phyloP scores from a whole-genome alignment of 2,888 invertebrate species.

The Lordiphosa fenestrarum region DNA sequence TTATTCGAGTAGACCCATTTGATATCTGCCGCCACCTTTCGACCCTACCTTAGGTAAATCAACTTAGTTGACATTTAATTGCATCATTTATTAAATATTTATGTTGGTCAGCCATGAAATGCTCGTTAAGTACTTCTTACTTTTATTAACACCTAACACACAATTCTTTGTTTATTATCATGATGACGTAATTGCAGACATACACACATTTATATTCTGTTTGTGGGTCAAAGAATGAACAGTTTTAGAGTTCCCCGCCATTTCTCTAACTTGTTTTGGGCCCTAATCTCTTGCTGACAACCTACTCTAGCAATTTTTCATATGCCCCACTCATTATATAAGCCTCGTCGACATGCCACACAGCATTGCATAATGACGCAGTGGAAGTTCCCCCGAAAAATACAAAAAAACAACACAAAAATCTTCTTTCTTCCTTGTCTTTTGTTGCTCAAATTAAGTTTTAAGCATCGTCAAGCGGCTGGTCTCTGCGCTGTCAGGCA shows the following conservation, averaged over 20 bases:
- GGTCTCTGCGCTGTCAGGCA: constrained; percentile 49
- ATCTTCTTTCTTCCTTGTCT: constrained; percentile 14
- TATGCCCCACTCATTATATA: constrained; percentile 41
- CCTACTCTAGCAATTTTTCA: constrained; percentile 26
- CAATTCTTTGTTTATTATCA: not conserved
- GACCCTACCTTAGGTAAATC: too few species aligned
- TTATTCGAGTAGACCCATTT: too few species aligned
- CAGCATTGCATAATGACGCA: constrained; percentile 52
- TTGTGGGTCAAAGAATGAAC: constrained; percentile 34
- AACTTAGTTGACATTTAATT: constrained; percentile 19
- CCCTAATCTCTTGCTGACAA: constrained; percentile 44
- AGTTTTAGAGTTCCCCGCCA: constrained; percentile 10
- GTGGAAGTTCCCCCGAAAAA: not conserved
- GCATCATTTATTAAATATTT: constrained; percentile 40
- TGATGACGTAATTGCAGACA: not conserved
- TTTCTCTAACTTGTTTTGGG: constrained; percentile 11
- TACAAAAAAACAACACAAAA: too few species aligned
- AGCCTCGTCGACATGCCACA: constrained; percentile 29
- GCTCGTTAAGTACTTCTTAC: constrained; percentile 16
- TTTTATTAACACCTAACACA: constrained; percentile 40
- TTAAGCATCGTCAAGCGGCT: constrained; percentile 37
- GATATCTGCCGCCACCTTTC: too few species aligned
- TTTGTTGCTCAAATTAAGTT: constrained; percentile 57
- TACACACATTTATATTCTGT: constrained; percentile 8
- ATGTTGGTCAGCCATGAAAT: constrained; percentile 26